Base-by-base conservation (phyloP, 1,140 invertebrate species). In the Artemia franciscana region DNA sequence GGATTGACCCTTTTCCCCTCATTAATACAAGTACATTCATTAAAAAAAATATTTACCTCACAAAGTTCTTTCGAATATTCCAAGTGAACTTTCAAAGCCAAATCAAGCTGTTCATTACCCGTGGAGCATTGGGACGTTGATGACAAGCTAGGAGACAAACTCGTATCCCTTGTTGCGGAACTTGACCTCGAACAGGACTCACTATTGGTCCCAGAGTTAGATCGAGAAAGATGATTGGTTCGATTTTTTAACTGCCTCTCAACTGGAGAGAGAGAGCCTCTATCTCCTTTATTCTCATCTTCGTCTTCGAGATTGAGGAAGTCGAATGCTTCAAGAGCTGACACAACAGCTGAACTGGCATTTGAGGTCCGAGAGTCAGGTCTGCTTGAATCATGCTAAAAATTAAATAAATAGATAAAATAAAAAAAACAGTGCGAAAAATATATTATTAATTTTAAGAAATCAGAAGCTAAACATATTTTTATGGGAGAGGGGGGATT, bases 251-350 rank as follows among this genome's bases (percentile, higher is more conserved):
- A 25, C 24, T 26, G 61, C 30, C 25, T 64, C 63, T 63, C 28
- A 24, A 12, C 18, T 24, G 24, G 23, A 64, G 58, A 26, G 24
- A 25, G 39, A 60, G 12, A 26, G 12, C 25, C 9, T 60, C 18
- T 12, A 62, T 59, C 59, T 62, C 64, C 30, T 58, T 59, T 58
- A 61, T 66, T 62, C 63, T 72, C 70, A 60, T 72, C 73, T 58
- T 71, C 70, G 58, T 72, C 74, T 61, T 74, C 75, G 18, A 72
- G 72, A 65, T 78, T 74, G 9, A 79, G 71, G 68, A 79, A 79
- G 67, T 78, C 77, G 68, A 79, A 79, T 60, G 75, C 76, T 64
- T 73, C 76, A 9, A 79, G 68, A n/a, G 76, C 78, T 66, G 70
- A 74, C 67, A 78, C 76, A 65, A 79, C 75, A 26, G 75, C 77